phyloP scores from a whole-genome alignment of 2,113 vertebrate species.

The Galbula dea region DNA sequence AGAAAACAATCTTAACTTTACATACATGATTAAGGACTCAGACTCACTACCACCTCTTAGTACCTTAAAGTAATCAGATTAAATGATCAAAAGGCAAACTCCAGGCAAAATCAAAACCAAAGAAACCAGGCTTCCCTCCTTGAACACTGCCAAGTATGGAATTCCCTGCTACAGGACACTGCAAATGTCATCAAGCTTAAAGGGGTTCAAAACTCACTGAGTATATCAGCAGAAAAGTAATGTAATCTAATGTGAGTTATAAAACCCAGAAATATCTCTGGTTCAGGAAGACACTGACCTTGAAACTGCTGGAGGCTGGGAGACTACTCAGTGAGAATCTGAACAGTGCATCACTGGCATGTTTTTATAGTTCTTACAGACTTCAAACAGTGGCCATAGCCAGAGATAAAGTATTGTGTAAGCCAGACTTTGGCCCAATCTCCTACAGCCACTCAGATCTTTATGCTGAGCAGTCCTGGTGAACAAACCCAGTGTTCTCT shows the following conservation, averaged over 20 bases:
- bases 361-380: not conserved
- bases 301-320: not conserved
- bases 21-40: not conserved
- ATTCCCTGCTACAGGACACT: not conserved
- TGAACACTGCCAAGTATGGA: not conserved
- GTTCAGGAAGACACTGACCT: not conserved
- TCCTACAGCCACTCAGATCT: fast-evolving
- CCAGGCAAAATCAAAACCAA: not conserved
- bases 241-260: not conserved
- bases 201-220: not conserved
- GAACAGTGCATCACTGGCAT: not conserved
- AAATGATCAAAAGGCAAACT: not conserved
- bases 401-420: not conserved
- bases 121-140: not conserved
- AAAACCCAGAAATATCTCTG: not conserved
- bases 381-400: not conserved
- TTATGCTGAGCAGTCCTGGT: not conserved
- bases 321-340: not conserved
- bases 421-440: not conserved
- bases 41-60: not conserved
- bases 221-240: not conserved
- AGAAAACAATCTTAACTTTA: not conserved
- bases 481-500: not conserved
- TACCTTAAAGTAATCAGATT: not conserved
- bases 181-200: not conserved